Conservation (phyloP, 2,113 vertebrate species). For the Mastomys coucha region DNA sequence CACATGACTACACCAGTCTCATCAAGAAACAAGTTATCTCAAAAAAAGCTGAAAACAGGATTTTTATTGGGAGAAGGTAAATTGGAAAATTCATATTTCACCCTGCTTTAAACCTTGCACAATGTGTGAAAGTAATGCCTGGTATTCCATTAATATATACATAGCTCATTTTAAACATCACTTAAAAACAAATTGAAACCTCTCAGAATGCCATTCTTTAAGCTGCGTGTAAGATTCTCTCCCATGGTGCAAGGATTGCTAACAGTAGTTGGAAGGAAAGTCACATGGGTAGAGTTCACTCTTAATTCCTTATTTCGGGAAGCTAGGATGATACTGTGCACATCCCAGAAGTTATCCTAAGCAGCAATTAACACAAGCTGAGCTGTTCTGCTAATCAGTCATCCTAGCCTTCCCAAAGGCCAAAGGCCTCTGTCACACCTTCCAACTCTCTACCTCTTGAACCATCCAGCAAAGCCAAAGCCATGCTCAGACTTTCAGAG, state of each 20-base stretch:
- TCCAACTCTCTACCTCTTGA: slow-evolving; percentile 61
- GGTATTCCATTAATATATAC: background rate
- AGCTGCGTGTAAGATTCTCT: background rate
- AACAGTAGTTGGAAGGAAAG: background rate
- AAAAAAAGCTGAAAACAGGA: background rate
- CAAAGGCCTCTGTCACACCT: slow-evolving; percentile 62
- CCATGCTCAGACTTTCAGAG: background rate
- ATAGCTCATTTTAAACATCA: background rate
- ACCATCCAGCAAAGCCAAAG: slow-evolving; percentile 60
- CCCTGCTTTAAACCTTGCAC: background rate
- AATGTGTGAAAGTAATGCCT: background rate
- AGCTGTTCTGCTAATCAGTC: background rate
- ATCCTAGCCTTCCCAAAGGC: background rate
- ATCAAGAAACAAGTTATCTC: background rate
- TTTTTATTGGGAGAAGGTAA: background rate
- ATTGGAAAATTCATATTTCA: background rate
- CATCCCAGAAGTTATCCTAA: background rate
- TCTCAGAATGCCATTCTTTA: too few relatives aligned
- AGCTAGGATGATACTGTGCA: background rate
- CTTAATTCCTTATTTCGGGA: slow-evolving; percentile 1
- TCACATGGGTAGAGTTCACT: background rate
- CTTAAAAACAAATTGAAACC: background rate
- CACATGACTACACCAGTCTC: background rate
- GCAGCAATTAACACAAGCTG: background rate
- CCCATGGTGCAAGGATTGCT: accelerated